Conservation (phyloP, 2,113 vertebrate genomes). For the Anser cygnoides region DNA sequence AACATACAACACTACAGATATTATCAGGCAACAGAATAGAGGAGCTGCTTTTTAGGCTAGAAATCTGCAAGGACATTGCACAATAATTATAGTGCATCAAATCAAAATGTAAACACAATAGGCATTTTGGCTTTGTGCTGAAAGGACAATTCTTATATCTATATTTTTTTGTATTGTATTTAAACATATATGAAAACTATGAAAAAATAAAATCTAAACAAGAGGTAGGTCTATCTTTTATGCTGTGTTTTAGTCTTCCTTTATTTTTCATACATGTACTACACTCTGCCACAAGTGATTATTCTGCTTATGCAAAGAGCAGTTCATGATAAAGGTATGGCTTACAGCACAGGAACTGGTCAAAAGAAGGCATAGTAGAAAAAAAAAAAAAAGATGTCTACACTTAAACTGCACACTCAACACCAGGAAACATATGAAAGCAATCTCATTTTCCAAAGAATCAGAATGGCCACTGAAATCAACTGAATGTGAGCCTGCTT, state of each 20-base stretch:
- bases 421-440: slow-evolving; percentile 34
- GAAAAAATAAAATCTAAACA: not conserved
- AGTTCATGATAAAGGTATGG: not conserved
- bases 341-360: not conserved
- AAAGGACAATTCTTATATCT: not conserved
- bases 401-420: slow-evolving; percentile 40
- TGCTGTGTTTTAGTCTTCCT: not conserved
- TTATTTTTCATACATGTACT: not conserved
- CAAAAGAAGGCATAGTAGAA: not conserved
- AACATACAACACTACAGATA: not conserved
- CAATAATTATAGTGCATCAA: not conserved
- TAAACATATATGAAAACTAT: not conserved
- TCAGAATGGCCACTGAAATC: slow-evolving; percentile 13
- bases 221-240: not conserved
- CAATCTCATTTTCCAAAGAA: slow-evolving; percentile 40
- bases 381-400: slow-evolving; percentile 3
- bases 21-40: not conserved
- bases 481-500: slow-evolving; percentile 16
- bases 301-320: not conserved
- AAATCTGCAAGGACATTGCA: not conserved
- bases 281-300: not conserved
- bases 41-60: not conserved
- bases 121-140: not conserved
- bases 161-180: not conserved
- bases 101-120: not conserved